Evolutionary conservation across 2,113 vertebrate genomes (phyloP).

Genomic region (Hucho hucho): DNA sequence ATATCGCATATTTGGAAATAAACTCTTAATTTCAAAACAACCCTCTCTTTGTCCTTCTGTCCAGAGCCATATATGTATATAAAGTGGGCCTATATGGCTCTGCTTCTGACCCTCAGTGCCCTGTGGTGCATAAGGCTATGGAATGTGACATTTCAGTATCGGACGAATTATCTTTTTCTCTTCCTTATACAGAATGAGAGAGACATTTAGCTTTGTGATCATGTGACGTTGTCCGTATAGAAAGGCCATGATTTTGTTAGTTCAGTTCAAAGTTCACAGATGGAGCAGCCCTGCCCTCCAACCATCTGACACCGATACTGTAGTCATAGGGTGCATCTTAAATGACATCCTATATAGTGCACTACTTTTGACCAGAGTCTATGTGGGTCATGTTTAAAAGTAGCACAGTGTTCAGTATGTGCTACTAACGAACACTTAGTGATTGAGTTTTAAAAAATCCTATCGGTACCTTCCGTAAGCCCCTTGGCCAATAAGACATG

Average conservation of each 20-base stretch:
- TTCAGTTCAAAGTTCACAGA: background rate
- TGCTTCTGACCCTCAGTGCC: background rate
- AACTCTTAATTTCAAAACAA: too few relatives aligned
- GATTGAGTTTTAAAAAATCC: slow-evolving; percentile 48
- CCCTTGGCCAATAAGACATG: slow-evolving; percentile 32
- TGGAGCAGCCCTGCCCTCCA: background rate
- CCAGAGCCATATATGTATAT: background rate
- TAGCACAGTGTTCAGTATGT: background rate
- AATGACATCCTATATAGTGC: too few relatives aligned
- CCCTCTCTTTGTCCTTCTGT: background rate
- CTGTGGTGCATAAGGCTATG: background rate
- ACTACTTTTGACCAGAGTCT: background rate
- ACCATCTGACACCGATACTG: background rate
- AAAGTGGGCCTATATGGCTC: background rate
- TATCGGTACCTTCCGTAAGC: slow-evolving; percentile 30
- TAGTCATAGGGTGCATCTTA: background rate
- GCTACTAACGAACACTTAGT: slow-evolving; percentile 35
- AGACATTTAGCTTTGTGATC: background rate
- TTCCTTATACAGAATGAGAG: background rate
- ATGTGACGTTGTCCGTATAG: too few relatives aligned
- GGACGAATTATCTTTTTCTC: background rate
- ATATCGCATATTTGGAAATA: too few relatives aligned
- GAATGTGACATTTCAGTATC: background rate
- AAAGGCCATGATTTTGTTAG: background rate
- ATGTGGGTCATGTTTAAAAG: background rate